A percentile compares a stretch with the other conserved stretches of the same genome.
These are phyloP conservation scores for Pungitius pungitius DNA, from an alignment of 2,113 vertebrate species.

Conservation along the genomic window DNA sequence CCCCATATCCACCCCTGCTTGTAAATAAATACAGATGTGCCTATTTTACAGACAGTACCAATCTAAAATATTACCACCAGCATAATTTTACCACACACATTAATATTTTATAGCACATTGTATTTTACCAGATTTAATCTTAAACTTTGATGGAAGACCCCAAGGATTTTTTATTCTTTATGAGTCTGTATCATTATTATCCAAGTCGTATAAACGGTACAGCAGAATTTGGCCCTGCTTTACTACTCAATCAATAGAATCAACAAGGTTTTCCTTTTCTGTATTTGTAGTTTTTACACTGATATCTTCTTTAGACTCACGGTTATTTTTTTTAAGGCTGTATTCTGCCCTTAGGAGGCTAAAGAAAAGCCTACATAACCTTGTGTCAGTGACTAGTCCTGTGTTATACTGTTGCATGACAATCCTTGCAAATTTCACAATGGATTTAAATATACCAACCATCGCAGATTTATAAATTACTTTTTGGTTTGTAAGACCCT, in stretches of 20 bases:
- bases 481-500: conserved; percentile 42
- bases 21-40: conserved; percentile 84
- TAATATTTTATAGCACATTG: conserved; percentile 84
- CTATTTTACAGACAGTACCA: conserved; percentile 83
- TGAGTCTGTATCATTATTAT: conserved; percentile 68
- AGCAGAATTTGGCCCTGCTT: conserved; percentile 11
- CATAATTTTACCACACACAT: conserved; percentile 82
- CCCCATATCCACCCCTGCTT: conserved; percentile 74
- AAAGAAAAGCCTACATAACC: neutral
- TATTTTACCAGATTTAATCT: conserved; percentile 82
- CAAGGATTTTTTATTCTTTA: conserved; percentile 73
- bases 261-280: conserved; percentile 7
- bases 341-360: neutral
- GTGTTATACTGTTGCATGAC: neutral
- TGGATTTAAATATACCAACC: conserved; percentile 16
- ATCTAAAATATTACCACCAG: conserved; percentile 84
- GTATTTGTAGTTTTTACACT: neutral
- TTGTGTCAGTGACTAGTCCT: neutral
- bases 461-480: conserved; percentile 33
- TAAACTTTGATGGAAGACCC: conserved; percentile 78
- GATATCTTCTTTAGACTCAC: neutral
- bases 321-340: neutral
- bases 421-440: conserved; percentile 5
- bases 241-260: conserved; percentile 32
- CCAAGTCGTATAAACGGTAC: conserved; percentile 54